Evolutionary conservation across 2,888 invertebrate species (phyloP).

Genomic region (Spisula solida): DNA sequence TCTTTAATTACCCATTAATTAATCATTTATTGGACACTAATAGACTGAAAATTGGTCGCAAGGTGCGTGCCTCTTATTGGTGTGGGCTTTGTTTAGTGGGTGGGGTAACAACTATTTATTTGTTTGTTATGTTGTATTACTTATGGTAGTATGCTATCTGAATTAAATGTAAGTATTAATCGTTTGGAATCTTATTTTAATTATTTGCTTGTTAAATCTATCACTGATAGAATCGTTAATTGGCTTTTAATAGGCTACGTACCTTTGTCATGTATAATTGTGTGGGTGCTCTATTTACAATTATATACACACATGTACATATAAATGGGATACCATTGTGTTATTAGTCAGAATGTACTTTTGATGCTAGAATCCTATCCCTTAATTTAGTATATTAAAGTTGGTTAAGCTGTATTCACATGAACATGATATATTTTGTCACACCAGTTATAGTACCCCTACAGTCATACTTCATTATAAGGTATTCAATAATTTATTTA

Average conservation of each 20-base stretch:
- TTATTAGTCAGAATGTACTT: slow-evolving; percentile 20
- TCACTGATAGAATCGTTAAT: neutral
- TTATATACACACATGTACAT: neutral
- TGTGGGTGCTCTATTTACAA: slow-evolving; percentile 1
- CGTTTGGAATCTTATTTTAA: neutral
- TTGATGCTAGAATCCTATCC: neutral
- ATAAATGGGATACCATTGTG: neutral
- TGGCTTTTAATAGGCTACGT: neutral
- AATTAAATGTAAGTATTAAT: neutral
- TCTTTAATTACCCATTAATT: neutral
- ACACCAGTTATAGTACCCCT: too few species aligned
- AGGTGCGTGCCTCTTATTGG: slow-evolving; percentile 49
- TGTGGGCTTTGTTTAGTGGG: slow-evolving; percentile 56
- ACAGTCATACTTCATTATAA: too few species aligned
- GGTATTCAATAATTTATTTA: too few species aligned
- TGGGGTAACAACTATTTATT: slow-evolving; percentile 36
- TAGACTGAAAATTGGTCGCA: slow-evolving; percentile 47
- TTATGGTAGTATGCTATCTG: neutral
- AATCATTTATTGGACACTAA: slow-evolving; percentile 13
- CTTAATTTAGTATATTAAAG: neutral
- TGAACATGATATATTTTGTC: too few species aligned
- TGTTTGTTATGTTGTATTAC: neutral
- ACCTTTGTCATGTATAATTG: neutral
- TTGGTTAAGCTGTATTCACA: too few species aligned
- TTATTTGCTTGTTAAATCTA: neutral